Conservation (phyloP, 2,888 invertebrate genomes). For the Phaedon cochleariae region DNA sequence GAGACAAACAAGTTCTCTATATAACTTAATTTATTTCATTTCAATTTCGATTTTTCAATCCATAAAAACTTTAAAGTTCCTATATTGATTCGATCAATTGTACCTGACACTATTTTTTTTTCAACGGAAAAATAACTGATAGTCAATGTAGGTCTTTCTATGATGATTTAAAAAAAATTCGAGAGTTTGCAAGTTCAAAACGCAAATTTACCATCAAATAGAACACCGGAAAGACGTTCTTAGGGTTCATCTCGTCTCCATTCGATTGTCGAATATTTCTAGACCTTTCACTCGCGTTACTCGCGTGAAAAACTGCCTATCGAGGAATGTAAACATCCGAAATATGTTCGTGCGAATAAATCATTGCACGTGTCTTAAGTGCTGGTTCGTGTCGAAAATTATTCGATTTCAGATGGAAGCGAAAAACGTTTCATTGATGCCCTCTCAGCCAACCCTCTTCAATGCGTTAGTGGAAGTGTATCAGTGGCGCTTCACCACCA, state of each 20-base stretch:
- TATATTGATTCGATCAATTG: too few species aligned
- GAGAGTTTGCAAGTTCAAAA: too few species aligned
- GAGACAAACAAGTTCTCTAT: too few species aligned
- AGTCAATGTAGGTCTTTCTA: too few species aligned
- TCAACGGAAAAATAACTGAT: too few species aligned
- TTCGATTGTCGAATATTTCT: neutral
- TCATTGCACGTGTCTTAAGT: constrained; percentile 35
- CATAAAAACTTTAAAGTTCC: too few species aligned
- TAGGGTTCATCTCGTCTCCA: neutral
- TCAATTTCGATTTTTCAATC: too few species aligned
- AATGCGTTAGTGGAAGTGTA: constrained; percentile 19
- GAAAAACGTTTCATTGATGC: constrained; percentile 32
- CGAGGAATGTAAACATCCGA: neutral
- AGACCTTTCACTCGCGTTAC: neutral
- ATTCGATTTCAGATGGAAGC: constrained; percentile 35
- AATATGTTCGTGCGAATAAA: constrained; percentile 36
- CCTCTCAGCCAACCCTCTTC: constrained; percentile 10
- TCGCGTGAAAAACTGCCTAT: neutral
- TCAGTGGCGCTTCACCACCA: neutral
- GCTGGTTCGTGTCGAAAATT: constrained; percentile 37
- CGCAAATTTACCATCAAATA: too few species aligned
- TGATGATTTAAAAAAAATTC: too few species aligned
- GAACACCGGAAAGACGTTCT: too few species aligned
- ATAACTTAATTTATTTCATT: too few species aligned
- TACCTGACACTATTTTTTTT: too few species aligned